Base-by-base conservation (phyloP, 2,888 invertebrate species). In the Melanophora roralis region DNA sequence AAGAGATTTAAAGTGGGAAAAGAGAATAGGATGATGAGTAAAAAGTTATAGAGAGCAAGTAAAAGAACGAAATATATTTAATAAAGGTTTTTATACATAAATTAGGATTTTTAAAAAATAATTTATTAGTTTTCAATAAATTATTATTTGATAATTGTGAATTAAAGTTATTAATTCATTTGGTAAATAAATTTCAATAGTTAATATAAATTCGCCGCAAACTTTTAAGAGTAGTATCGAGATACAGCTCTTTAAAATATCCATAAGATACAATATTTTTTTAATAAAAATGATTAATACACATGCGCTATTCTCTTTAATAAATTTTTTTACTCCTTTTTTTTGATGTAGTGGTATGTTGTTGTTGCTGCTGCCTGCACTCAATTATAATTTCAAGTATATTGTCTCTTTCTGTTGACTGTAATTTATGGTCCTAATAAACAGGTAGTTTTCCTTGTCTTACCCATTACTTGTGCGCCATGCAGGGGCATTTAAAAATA, bases 371-470 rank as follows among this genome's bases (percentile, higher is more conserved):
- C 40, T 53, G 60, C 49, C 62, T 45, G 77, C 68, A 59, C 49
- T 45, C 64, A 55, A 55, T 53, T 62, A 38, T 27, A 16, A 59
- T 34, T 32, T 45, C 4, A 34, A 1, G 12, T 47, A 51, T 51
- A 55, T 53, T 62, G 62, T 80, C 80, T 80, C 80, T 80, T 76
- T 80, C 80, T 80, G 27, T 16, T 76, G 23, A 40, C 64, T 19
- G 53, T 53, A 45, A 76, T 80, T 76, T 73, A 73, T 73, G 76
- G 40, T 19, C 7, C 19, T 38, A 38, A 47, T 53, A 76, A 76
- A 40, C 76, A 76, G 76, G 80, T 80, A 76, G 80, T 76, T 59
- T 80, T 73, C 80, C 80, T 80, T 80, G 72, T 80, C 80, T 76
- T 62, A 40, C 76, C 55, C 72, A 67, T 67, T 51, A 38, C 51